Evolutionary conservation across 2,113 vertebrate genomes (phyloP).

Genomic region (Myrmophylax atrothorax): DNA sequence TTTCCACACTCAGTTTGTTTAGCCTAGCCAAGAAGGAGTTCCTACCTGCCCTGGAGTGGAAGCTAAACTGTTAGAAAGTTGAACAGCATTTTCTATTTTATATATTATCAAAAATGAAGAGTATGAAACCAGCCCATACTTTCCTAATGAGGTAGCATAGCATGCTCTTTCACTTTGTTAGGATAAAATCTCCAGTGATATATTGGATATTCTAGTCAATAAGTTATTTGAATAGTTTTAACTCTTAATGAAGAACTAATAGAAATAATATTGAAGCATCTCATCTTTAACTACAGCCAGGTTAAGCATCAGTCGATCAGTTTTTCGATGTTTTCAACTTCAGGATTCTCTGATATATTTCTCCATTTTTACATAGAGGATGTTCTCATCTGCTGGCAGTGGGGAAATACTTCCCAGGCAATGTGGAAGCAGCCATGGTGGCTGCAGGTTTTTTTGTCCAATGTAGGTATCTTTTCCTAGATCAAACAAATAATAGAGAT

Average conservation of each 20-base stretch:
- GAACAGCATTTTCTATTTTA: neutral
- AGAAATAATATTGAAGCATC: neutral
- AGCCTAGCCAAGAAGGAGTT: neutral
- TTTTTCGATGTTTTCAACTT: neutral
- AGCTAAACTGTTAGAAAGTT: neutral
- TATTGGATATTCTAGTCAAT: neutral
- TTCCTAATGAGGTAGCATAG: neutral
- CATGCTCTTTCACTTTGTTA: neutral
- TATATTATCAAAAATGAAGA: neutral
- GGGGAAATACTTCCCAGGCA: neutral
- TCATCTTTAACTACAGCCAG: neutral
- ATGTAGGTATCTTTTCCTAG: neutral
- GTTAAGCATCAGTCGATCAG: neutral
- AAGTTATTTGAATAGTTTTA: neutral
- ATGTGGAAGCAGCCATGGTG: neutral
- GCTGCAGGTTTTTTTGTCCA: neutral
- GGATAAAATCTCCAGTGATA: neutral
- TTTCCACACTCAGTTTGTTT: neutral
- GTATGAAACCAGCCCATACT: neutral
- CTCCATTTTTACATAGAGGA: neutral
- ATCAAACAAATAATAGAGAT: neutral
- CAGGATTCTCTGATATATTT: neutral
- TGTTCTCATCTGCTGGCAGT: neutral
- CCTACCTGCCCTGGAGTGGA: neutral
- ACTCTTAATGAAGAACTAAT: neutral